Percentiles rank a stretch among this genome's conserved stretches.
phyloP scores from a whole-genome alignment of 2,113 vertebrate species.

The Chionis minor region DNA sequence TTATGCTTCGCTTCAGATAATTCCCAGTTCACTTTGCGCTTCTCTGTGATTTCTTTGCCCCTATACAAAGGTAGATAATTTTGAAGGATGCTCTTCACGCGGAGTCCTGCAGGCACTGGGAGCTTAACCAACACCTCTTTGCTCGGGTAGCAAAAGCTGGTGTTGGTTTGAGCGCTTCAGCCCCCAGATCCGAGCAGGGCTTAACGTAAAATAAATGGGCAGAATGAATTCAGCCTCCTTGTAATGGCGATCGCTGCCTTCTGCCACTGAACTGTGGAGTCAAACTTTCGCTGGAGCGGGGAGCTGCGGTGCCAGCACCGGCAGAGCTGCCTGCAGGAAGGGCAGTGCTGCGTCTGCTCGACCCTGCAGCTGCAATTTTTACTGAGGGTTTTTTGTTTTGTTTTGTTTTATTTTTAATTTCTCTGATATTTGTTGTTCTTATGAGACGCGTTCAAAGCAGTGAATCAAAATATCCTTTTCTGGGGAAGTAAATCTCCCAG shows the following conservation, averaged over 20 bases:
- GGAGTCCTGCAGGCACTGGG: background rate
- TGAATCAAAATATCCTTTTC: constrained; percentile 13
- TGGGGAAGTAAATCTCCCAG: constrained; percentile 42
- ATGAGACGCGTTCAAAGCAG: background rate
- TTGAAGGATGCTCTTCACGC: background rate
- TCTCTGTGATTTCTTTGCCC: background rate
- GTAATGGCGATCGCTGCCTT: background rate
- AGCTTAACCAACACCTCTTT: background rate
- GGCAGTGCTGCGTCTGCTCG: background rate
- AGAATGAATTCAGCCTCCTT: background rate
- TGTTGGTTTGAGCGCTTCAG: background rate
- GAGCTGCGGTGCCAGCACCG: background rate
- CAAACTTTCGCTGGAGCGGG: background rate
- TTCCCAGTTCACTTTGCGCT: background rate
- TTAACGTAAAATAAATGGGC: background rate
- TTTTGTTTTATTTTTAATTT: constrained; percentile 20
- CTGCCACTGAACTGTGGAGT: background rate
- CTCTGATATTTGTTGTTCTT: constrained; percentile 36
- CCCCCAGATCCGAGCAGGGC: background rate
- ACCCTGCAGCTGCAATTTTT: background rate
- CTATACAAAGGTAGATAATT: background rate
- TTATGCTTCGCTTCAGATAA: background rate
- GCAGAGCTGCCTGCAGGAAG: background rate
- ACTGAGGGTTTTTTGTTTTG: background rate
- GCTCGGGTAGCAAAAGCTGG: background rate